Evolutionary conservation across 2,113 vertebrate genomes (phyloP), one percentile per base, ranked within the genome.

Genomic region (Rhombomys opimus): DNA sequence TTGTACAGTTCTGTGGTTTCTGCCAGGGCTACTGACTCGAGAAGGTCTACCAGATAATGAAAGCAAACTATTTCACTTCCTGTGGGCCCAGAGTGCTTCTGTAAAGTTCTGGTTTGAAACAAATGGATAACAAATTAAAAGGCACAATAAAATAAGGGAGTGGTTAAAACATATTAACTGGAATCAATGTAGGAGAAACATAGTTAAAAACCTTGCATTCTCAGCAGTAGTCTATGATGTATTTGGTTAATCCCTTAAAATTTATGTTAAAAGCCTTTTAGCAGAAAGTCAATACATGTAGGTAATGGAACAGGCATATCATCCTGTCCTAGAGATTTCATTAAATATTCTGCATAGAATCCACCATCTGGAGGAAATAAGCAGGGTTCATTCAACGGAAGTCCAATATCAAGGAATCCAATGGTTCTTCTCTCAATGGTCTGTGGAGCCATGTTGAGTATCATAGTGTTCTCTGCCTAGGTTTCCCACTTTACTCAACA

Each of bases 61-160:
- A 99, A 98, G 98, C 97, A 98, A 98, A 98, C 97, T 98, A 98
- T 99, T 99, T 99, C 99, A 99, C 98, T 99, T 99, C 99, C 99
- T 98, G 97, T 98, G 91, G 98, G 97, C 68, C 98, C 97, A 96
- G 97, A 97, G 97, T 18, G 97, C 93, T 95, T 98, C 97, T 93
- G 91, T 96, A 98, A 94, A 97, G 97, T 97, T 98, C 94, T 97
- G 97, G 97, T 98, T 98, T 98, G 98, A 98, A 97, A 96, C 97
- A 98, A 97, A 97, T 98, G 97, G 97, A 97, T 97, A 97, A 96
- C 94, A 97, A 97, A 97, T 96, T 98, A 98, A 97, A 98, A 98
- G 97, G 87, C 90, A 98, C 46, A 89, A 96, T 97, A 98, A 98
- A 98, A 95, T 95, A 97, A 97, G 85, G 95, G 95, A 41, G 78